These are phyloP conservation scores for Drosophila kokeensis DNA, from an alignment of 2,888 invertebrate genomes.

Conservation along the genomic window DNA sequence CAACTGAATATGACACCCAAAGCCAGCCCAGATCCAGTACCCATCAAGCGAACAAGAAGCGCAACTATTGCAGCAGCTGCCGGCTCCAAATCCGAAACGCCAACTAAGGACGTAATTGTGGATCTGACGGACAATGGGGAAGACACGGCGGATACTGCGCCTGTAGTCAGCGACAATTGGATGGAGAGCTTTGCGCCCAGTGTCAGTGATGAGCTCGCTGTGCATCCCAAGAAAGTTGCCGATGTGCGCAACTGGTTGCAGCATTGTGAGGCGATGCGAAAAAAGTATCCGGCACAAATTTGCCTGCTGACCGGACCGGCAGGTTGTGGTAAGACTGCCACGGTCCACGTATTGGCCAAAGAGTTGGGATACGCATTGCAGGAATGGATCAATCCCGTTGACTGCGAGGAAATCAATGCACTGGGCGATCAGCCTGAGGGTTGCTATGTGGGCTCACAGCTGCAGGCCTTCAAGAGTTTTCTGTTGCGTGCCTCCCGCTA, in stretches of 20 bases:
- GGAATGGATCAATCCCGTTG: constrained; percentile 94
- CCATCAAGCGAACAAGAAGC: constrained; percentile 43
- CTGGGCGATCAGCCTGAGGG: constrained; percentile 73
- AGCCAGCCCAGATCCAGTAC: constrained; percentile 7
- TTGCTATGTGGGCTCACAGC: constrained; percentile 86
- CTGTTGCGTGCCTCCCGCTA: constrained; percentile 92
- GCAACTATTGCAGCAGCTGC: constrained; percentile 20
- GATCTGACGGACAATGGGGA: constrained; percentile 41
- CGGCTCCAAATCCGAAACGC: not conserved
- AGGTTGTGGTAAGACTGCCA: constrained; percentile 93
- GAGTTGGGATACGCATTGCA: constrained; percentile 86
- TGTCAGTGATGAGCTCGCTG: constrained; percentile 88
- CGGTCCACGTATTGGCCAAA: constrained; percentile 88
- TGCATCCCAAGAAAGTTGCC: constrained; percentile 90
- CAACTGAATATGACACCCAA: constrained; percentile 44
- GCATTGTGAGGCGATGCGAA: constrained; percentile 66
- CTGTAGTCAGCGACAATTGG: constrained; percentile 85
- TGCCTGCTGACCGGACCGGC: constrained; percentile 92
- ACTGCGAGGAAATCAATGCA: constrained; percentile 87
- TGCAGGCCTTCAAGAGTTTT: constrained; percentile 90
- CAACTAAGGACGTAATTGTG: constrained; percentile 11
- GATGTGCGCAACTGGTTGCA: constrained; percentile 90
- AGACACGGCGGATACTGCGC: not conserved
- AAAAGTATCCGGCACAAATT: constrained; percentile 85
- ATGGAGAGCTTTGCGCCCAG: constrained; percentile 88